Evolutionary conservation across 1,140 invertebrate genomes (phyloP).

Genomic region (Apolygus lucorum): DNA sequence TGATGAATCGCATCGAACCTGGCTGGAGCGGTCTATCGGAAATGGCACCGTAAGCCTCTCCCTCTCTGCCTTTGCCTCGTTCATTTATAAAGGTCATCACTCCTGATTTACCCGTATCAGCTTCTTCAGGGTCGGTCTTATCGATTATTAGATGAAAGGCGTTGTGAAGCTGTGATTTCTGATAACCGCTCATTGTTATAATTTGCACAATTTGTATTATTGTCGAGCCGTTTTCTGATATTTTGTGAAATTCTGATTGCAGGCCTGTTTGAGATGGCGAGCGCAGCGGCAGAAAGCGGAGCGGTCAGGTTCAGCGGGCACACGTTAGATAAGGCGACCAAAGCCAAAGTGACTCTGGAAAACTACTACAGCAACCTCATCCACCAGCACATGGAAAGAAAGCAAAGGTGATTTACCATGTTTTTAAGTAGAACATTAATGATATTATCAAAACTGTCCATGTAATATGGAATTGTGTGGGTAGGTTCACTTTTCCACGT

Average conservation of each 20-base stretch:
- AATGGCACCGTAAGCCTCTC: neutral
- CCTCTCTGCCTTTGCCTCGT: too few relatives aligned
- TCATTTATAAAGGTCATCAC: neutral
- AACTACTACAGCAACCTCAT: slow-evolving; percentile 99
- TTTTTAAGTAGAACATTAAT: too few relatives aligned
- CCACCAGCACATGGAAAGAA: slow-evolving; percentile 91
- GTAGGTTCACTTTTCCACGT: too few relatives aligned
- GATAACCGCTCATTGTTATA: neutral
- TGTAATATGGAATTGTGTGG: too few relatives aligned
- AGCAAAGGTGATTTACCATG: slow-evolving; percentile 85
- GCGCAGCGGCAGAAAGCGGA: slow-evolving; percentile 66
- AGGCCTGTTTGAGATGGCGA: slow-evolving; percentile 57
- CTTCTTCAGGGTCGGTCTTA: neutral
- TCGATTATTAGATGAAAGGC: neutral
- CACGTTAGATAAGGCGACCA: slow-evolving; percentile 97
- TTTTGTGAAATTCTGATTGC: slow-evolving; percentile 34
- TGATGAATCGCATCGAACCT: neutral
- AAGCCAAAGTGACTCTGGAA: slow-evolving; percentile 97
- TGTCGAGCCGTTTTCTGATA: neutral
- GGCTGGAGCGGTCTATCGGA: neutral
- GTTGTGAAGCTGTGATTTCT: neutral
- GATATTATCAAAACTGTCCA: too few relatives aligned
- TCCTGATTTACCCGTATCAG: neutral
- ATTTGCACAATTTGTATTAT: too few relatives aligned
- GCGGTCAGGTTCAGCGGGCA: slow-evolving; percentile 86